phyloP scores from a whole-genome alignment of 2,888 invertebrate species.

The Dexiosoma caninum region DNA sequence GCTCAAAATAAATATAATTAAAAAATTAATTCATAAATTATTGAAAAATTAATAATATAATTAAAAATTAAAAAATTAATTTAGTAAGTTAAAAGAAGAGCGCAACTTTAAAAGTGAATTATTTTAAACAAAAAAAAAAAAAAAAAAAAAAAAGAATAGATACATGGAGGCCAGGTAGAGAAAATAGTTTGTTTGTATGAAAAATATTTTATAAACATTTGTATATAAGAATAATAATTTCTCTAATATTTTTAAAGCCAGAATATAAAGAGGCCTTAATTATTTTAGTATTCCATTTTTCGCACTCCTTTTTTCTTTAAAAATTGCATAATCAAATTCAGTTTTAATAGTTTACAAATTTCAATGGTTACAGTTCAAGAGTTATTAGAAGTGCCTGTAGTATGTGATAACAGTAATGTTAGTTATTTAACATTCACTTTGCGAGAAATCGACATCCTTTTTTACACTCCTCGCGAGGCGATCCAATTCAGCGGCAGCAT shows the following conservation, averaged over 20 bases:
- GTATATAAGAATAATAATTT: conserved; percentile 42
- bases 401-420: neutral
- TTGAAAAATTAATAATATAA: no score
- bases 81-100: conserved; percentile 25
- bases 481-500: conserved; percentile 95
- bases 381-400: conserved; percentile 38
- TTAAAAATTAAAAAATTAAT: no score
- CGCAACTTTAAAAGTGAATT: conserved; percentile 49
- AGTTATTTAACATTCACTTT: conserved; percentile 76
- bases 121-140: conserved; percentile 22
- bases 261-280: conserved; percentile 33
- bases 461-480: conserved; percentile 85
- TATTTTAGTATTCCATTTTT: conserved; percentile 23
- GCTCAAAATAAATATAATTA: no score
- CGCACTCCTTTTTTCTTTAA: neutral
- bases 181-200: conserved; percentile 33
- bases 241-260: conserved; percentile 32
- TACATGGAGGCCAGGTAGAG: conserved; percentile 46
- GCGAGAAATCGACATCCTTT: conserved; percentile 78
- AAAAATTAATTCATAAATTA: no score
- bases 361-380: conserved; percentile 27
- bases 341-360: conserved; percentile 21
- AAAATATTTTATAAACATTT: conserved; percentile 37
- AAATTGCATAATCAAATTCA: conserved; percentile 15
- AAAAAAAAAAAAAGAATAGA: conserved; percentile 14